Evolutionary conservation across 2,797 vertebrate species (phyloP).

Genomic region (Cyprinella venusta): DNA sequence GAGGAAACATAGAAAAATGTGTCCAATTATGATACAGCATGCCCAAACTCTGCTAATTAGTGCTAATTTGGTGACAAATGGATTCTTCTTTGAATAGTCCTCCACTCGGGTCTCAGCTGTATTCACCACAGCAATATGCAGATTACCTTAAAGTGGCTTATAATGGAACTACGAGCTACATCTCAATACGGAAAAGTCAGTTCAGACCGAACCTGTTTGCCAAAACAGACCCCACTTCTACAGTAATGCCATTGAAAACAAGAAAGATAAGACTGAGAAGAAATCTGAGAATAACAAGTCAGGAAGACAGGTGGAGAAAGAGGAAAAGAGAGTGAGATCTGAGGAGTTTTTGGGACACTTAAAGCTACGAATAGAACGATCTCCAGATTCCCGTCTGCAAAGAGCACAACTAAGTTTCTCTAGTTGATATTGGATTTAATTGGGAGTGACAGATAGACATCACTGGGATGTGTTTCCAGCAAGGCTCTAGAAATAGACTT

Average conservation of each 20-base stretch:
- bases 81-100: conserved; percentile 66
- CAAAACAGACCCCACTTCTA: conserved; percentile 9
- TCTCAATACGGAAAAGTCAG: conserved; percentile 6
- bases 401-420: conserved; percentile 26
- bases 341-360: conserved; percentile 42
- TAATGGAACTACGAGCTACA: conserved; percentile 74
- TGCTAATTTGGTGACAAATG: conserved; percentile 84
- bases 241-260: conserved; percentile 29
- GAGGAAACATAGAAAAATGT: conserved; percentile 82
- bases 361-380: conserved; percentile 38
- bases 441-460: conserved; percentile 51
- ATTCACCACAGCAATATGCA: conserved; percentile 81
- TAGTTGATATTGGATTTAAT: conserved; percentile 41
- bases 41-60: conserved; percentile 84
- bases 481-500: conserved; percentile 43
- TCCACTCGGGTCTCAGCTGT: conserved; percentile 76
- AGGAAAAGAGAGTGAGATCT: conserved; percentile 9
- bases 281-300: conserved; percentile 20
- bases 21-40: conserved; percentile 83
- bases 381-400: conserved; percentile 30
- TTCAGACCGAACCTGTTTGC: conserved; percentile 8
- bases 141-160: conserved; percentile 80
- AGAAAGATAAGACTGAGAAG: conserved; percentile 59
- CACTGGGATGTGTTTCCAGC: conserved; percentile 38
- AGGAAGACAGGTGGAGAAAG: conserved; percentile 33